Evolutionary conservation across 2,797 vertebrate genomes (phyloP).

Genomic region (Cyclopterus lumpus): DNA sequence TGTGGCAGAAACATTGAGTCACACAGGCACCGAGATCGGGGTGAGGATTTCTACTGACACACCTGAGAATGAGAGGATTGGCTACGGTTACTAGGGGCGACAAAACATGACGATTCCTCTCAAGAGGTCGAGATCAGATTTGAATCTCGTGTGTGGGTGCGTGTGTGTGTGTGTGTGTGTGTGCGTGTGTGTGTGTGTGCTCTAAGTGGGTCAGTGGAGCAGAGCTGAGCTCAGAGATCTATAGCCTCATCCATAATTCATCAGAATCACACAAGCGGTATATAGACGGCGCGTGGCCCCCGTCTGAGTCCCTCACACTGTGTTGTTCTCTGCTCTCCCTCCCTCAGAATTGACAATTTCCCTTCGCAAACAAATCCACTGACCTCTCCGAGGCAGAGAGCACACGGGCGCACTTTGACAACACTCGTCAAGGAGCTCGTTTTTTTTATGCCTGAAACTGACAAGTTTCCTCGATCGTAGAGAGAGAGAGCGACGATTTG

Average conservation of each 20-base stretch:
- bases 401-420: conserved; percentile 21
- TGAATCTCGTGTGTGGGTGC: conserved; percentile 44
- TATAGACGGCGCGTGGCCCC: conserved; percentile 48
- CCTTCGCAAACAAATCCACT: conserved; percentile 61
- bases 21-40: conserved; percentile 13
- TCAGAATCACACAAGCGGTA: conserved; percentile 62
- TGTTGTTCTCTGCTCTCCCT: conserved; percentile 23
- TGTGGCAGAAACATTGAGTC: conserved; percentile 16
- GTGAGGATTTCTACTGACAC: too few species aligned
- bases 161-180: conserved; percentile 14
- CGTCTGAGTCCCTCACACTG: too few species aligned
- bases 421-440: conserved; percentile 1
- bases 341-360: conserved; percentile 57
- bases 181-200: conserved; percentile 47
- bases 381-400: conserved; percentile 9
- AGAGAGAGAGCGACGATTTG: background rate
- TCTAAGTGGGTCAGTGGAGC: conserved; percentile 80
- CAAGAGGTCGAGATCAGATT: conserved; percentile 58
- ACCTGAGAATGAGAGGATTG: conserved; percentile 29
- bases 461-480: background rate
- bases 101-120: conserved; percentile 60
- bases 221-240: conserved; percentile 77
- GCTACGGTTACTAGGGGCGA: conserved; percentile 42
- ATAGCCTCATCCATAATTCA: conserved; percentile 81
- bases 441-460: conserved; percentile 10